Evolutionary conservation across 2,113 vertebrate species (phyloP), one percentile per base, ranked within the genome.

Genomic region (Toxostoma redivivum): DNA sequence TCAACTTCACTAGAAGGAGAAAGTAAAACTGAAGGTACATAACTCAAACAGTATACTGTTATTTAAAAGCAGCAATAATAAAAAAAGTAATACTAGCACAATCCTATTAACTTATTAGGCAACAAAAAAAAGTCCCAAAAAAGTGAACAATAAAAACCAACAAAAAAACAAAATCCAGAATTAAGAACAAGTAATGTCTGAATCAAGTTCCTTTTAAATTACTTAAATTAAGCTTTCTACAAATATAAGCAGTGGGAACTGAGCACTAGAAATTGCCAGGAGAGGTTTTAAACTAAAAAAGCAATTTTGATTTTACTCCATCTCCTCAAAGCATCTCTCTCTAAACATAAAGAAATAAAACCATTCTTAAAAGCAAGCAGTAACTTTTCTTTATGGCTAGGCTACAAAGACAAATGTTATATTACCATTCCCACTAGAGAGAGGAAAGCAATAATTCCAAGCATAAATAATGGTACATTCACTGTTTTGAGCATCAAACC

Each of bases 381-480:
- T 31, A 31, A 1, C 2, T 66, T 74, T 67, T 37, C 20, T 54
- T 79, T 64, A 33, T 7, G 0, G 1, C 11, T 58, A 30, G 22
- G 40, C 35, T 42, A 45, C 15, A 81, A 45, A 58, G 12, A 24
- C 47, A 77, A 50, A 7, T 4, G 17, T 48, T 17, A 53, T 0
- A 0, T 15, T 48, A 47, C 5, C 11, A 22, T 28, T 82, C 15
- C 33, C 8, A 15, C 10, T 25, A n/a, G 4, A 45, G 10, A 1
- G 3, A 33, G 6, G 61, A 60, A 48, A 62, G 17, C 0, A 35
- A 1, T 5, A 50, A n/a, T n/a, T 61, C 47, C 4, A 14, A 87
- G 18, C 10, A 45, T 14, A 82, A 70, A 60, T 12, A 70, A 65
- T 0, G 0, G 4, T 4, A 30, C 35, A 13, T 33, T 65, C 15